Percentiles rank a stretch among this genome's conserved stretches.
Evolutionary conservation across 1,140 invertebrate species (phyloP).

Genomic region (Tribolium madens): DNA sequence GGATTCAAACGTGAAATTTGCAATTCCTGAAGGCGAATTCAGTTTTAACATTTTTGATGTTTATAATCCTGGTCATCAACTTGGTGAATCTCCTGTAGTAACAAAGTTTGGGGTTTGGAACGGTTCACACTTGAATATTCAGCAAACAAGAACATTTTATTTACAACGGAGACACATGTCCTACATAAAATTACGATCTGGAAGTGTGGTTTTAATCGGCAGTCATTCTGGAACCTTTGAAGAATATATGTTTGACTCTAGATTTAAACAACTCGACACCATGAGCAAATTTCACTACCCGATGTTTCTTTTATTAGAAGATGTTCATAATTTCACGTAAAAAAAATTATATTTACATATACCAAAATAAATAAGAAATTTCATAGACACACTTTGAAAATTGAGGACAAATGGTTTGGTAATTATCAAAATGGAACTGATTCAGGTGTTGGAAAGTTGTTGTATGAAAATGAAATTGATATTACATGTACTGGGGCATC

Average conservation of each 20-base stretch:
- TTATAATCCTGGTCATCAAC: conserved; percentile 8
- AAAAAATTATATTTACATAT: neutral
- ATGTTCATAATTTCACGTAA: conserved; percentile 30
- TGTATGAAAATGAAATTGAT: conserved; percentile 49
- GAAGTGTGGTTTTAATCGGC: conserved; percentile 2
- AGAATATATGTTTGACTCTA: conserved; percentile 26
- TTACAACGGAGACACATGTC: conserved; percentile 22
- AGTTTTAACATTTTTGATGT: conserved; percentile 10
- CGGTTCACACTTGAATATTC: neutral
- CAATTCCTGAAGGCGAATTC: neutral
- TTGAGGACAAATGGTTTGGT: conserved; percentile 52
- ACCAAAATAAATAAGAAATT: neutral
- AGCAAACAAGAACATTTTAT: conserved; percentile 18
- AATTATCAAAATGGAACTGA: conserved; percentile 54
- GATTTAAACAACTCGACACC: conserved; percentile 20
- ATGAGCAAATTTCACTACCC: conserved; percentile 38
- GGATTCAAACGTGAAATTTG: conserved; percentile 1
- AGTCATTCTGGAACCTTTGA: conserved; percentile 12
- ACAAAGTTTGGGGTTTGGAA: conserved; percentile 12
- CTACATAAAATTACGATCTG: conserved; percentile 1
- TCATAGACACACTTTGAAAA: neutral
- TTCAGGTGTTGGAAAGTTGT: conserved; percentile 50
- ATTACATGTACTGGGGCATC: conserved; percentile 42
- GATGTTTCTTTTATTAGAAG: conserved; percentile 23
- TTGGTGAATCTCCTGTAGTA: conserved; percentile 2